A percentile compares a stretch with the other conserved stretches of the same genome.
Conservation (phyloP, 92 coral and sea anemone genomes). For the Umimayanthus chanpuru region DNA sequence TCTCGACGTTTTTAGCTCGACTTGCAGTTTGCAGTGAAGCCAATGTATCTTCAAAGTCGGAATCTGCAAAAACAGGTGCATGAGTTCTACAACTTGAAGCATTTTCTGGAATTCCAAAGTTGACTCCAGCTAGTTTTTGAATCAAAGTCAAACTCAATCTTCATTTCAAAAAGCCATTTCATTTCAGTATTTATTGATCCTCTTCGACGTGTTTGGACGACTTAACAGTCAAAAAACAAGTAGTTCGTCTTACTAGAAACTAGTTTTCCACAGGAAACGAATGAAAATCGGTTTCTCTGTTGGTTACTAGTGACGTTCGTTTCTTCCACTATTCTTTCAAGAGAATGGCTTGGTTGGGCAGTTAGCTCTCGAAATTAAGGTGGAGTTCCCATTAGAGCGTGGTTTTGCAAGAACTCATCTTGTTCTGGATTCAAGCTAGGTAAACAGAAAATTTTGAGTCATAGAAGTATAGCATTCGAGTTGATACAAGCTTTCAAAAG, state of each 20-base stretch:
- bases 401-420: not conserved
- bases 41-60: conserved; percentile 92
- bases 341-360: not conserved
- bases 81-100: too few relatives aligned
- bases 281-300: not conserved
- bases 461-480: not conserved
- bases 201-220: too few relatives aligned
- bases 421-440: not conserved
- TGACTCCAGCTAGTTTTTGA: not conserved
- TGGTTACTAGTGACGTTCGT: not conserved
- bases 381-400: not conserved
- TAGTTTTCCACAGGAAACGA: not conserved
- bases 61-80: conserved; percentile 52
- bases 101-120: not conserved
- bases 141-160: not conserved
- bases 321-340: not conserved
- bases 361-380: not conserved
- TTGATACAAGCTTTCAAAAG: too few relatives aligned
- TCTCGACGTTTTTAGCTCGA: conserved; percentile 76
- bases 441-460: not conserved
- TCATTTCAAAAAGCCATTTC: too few relatives aligned
- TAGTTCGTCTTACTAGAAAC: too few relatives aligned
- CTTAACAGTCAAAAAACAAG: too few relatives aligned
- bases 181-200: too few relatives aligned
- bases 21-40: conserved; percentile 85